A percentile compares a stretch with the other conserved stretches of the same genome.
Conservation (phyloP, 1,140 invertebrate species). For the Tyrophagus putrescentiae region DNA sequence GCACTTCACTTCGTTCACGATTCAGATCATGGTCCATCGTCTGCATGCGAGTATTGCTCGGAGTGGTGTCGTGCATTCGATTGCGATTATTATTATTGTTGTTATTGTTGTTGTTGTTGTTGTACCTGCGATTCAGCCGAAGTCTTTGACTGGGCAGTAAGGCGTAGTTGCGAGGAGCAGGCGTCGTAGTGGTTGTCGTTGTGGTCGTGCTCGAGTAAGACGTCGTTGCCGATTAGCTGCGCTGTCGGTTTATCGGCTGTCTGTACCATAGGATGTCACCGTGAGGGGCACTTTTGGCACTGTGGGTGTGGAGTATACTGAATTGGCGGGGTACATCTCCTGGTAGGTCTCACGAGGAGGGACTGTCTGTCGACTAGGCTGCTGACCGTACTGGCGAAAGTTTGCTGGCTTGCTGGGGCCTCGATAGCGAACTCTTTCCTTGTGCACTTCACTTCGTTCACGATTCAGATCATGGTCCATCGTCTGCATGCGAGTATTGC, state of each 20-base stretch:
- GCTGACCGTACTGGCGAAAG: not conserved
- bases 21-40: slow-evolving; percentile 1
- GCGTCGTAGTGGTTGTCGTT: not conserved
- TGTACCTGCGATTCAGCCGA: slow-evolving; percentile 15
- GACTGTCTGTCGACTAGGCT: too few relatives aligned
- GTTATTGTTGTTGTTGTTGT: too few relatives aligned
- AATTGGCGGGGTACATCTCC: too few relatives aligned
- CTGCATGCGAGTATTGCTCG: not conserved
- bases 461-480: not conserved
- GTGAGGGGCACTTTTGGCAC: too few relatives aligned
- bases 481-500: not conserved
- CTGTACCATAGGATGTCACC: too few relatives aligned
- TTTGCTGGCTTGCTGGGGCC: not conserved
- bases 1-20: not conserved
- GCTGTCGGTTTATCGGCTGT: too few relatives aligned
- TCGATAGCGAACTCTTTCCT: not conserved
- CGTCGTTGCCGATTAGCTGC: not conserved
- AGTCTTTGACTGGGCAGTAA: slow-evolving; percentile 14
- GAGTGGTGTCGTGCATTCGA: not conserved
- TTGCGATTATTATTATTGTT: too few relatives aligned
- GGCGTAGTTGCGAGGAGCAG: not conserved
- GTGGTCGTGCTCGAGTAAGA: not conserved
- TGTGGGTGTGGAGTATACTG: too few relatives aligned
- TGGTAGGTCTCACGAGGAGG: too few relatives aligned
- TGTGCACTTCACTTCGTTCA: not conserved